Conservation (phyloP, 2,797 vertebrate genomes). For the Liparis tanakae region DNA sequence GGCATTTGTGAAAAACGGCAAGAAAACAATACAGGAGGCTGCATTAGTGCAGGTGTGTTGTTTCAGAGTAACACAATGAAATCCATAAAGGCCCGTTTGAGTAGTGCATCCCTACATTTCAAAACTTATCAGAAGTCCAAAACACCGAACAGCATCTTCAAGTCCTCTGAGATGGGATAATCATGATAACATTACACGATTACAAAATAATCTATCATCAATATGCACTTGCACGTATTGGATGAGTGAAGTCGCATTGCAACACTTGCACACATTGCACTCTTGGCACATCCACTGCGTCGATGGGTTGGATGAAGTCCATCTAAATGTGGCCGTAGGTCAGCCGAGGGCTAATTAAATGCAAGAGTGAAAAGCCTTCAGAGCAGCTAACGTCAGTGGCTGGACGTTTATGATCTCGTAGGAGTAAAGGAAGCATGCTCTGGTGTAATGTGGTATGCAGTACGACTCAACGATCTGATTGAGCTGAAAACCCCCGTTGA, state of each 20-base stretch:
- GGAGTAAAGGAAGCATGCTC: neutral
- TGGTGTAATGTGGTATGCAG: constrained; percentile 9
- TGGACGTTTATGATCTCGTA: constrained; percentile 11
- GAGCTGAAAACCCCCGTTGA: constrained; percentile 18
- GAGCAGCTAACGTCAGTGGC: neutral
- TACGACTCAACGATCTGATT: constrained; percentile 8
- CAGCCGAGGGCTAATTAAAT: constrained; percentile 14
- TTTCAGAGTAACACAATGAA: constrained; percentile 17
- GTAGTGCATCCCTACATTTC: neutral
- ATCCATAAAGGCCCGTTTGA: neutral
- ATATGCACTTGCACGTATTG: neutral
- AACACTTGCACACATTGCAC: neutral
- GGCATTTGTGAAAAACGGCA: constrained; percentile 8
- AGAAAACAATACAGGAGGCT: constrained; percentile 6
- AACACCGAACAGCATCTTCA: neutral
- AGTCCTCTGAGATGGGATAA: neutral
- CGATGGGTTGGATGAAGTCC: neutral
- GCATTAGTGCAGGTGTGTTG: constrained; percentile 1
- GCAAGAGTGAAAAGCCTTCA: constrained; percentile 17
- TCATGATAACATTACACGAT: neutral
- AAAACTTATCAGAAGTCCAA: neutral
- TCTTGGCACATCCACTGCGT: neutral
- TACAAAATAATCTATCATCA: neutral
- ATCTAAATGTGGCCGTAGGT: constrained; percentile 8
- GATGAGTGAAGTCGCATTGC: neutral